Evolutionary conservation across 2,888 invertebrate genomes (phyloP), one percentile per base, ranked within the genome.

Genomic region (Ptychoptera contaminata): DNA sequence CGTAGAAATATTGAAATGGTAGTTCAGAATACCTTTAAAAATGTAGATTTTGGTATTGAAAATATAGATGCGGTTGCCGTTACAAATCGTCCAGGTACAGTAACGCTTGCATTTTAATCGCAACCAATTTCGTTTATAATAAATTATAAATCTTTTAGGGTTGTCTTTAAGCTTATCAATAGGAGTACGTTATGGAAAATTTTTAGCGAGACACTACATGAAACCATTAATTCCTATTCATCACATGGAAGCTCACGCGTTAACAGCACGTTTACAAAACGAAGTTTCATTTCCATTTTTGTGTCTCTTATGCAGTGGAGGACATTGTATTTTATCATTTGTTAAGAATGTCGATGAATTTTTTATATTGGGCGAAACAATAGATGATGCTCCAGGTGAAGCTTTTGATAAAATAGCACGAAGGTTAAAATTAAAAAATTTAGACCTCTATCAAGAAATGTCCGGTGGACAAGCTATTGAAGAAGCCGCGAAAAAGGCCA

Each of bases 161-260:
- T 63, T 93, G 50, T 64, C 77, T 0, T 56, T 84, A 44, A 90
- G 90, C 46, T 68, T 97, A 44, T 52, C 69, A 47, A 77, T 94
- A 48, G 96, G 96, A 32, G 67, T 81, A 37, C 77, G 78, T 51
- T 87, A 87, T 73, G 90, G 86, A 1, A 85, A 81, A 56, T 72
- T 80, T 56, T 62, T 93, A 41, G 77, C 82, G 15, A 70, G 68
- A 51, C 66, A 68, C 43, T 68, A 75, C 50, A 66, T 71, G 0
- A 87, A 83, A 60, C 91, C 92, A 0, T 67, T 97, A 50, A 86
- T 98, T 59, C 93, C 97, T 0, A 81, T 98, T 47, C 97, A 98
- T 70, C 98, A 98, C 56, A 98, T 98, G 98, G 84, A 96, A 70
- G 97, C 98, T 2, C 98, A 98, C 71, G 93, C 97, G 5, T 68